A percentile compares a stretch with the other conserved stretches of the same genome.
phyloP scores from a whole-genome alignment of 23 tunicate genomes.

The Botrylloides violaceus region DNA sequence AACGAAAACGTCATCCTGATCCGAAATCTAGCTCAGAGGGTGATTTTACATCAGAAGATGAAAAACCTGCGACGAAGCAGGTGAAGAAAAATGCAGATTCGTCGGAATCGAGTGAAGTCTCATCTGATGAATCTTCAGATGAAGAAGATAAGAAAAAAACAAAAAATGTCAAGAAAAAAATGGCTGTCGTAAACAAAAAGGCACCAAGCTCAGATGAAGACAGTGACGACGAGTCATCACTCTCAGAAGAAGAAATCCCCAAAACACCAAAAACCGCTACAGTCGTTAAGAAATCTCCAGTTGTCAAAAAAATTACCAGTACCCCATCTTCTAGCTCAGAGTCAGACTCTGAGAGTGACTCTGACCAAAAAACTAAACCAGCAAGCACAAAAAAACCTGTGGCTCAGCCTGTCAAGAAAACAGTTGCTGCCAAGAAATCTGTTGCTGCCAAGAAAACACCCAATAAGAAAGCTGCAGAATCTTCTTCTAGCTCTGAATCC shows the following conservation, averaged over 20 bases:
- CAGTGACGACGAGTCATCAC: background rate
- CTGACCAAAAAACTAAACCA: background rate
- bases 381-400: background rate
- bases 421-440: background rate
- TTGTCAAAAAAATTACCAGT: background rate
- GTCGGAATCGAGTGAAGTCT: background rate
- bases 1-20: conserved; percentile 6
- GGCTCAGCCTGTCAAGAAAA: background rate
- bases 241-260: background rate
- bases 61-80: background rate
- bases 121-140: background rate
- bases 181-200: background rate
- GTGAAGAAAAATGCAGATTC: background rate
- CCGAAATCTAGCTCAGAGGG: conserved; percentile 9
- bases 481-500: too few species aligned
- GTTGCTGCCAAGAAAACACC: background rate
- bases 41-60: background rate
- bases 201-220: background rate
- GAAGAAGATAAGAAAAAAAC: too few species aligned
- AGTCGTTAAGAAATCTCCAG: background rate
- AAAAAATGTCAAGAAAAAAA: too few species aligned
- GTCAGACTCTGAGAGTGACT: background rate
- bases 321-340: background rate
- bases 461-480: background rate
- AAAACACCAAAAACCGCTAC: background rate